Evolutionary conservation across 2,888 invertebrate genomes (phyloP), one percentile per base, ranked within the genome.

Genomic region (Caenorhabditis parvicauda): DNA sequence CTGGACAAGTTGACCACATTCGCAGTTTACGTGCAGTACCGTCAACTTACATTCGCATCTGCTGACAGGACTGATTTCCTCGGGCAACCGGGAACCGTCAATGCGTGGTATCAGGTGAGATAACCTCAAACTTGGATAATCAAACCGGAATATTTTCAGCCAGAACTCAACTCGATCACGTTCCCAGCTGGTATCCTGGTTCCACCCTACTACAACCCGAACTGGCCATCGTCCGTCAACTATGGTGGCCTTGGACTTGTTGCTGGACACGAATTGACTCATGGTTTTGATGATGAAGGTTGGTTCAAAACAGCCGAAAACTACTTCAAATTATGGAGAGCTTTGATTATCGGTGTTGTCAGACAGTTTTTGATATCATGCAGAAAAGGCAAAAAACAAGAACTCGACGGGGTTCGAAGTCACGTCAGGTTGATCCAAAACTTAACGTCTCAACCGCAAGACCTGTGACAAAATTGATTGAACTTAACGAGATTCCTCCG

Each of bases 241-340:
- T 96, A 89, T 76, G 96, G 95, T 0, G 94, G 91, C 2, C 93
- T 96, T 88, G 96, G 95, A 0, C 92, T 94, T 0, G 93, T 96
- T 0, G 94, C 95, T 89, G 95, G 75, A 0, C 95, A 96, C 81
- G 94, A 95, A 81, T 83, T 95, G 50, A 93, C 92, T 0, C 94
- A 95, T 78, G 94, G 92, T 0, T 95, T 95, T 80, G 95, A 95
- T 81, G 94, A 94, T 81, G 60, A 70, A 47, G 35, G 35, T 32
- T n/a, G n/a, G n/a, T n/a, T n/a, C n/a, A n/a, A n/a, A n/a, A n/a
- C n/a, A n/a, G n/a, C n/a, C n/a, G n/a, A n/a, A n/a, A n/a, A n/a
- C n/a, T n/a, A n/a, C n/a, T n/a, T n/a, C n/a, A n/a, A n/a, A n/a
- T n/a, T n/a, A n/a, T n/a, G n/a, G n/a, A n/a, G n/a, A n/a, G n/a